A percentile compares a stretch with the other conserved stretches of the same genome.
phyloP scores from a whole-genome alignment of 2,113 vertebrate species.

The Aythya baeri region DNA sequence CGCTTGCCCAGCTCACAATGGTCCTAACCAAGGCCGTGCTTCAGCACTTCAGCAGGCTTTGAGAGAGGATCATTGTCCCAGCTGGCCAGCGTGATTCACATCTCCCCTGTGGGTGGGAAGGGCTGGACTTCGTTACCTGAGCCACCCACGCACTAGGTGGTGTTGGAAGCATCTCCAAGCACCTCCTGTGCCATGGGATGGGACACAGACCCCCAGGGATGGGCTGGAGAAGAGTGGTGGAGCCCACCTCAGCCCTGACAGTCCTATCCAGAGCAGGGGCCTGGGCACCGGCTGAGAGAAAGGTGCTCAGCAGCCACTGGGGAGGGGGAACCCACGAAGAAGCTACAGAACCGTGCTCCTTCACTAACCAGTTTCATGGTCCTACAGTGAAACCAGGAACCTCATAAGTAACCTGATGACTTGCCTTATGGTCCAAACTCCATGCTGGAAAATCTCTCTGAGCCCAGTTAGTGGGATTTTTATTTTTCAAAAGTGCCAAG shows the following conservation, averaged over 20 bases:
- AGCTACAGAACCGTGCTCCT: background rate
- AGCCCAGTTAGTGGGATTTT: slow-evolving; percentile 14
- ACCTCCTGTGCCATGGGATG: background rate
- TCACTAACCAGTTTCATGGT: background rate
- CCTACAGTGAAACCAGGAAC: slow-evolving; percentile 49
- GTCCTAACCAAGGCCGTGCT: background rate
- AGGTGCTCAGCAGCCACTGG: background rate
- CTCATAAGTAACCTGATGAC: slow-evolving; percentile 27
- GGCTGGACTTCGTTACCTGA: background rate
- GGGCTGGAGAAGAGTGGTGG: background rate
- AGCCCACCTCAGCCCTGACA: background rate
- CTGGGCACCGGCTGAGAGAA: background rate
- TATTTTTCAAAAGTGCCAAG: background rate
- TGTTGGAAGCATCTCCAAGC: background rate
- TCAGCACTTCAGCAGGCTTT: background rate
- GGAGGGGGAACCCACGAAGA: background rate
- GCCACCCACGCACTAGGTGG: background rate
- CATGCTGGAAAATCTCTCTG: slow-evolving; percentile 45
- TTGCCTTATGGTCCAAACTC: background rate
- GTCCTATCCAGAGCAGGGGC: background rate
- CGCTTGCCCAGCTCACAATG: background rate
- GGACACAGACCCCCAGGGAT: background rate
- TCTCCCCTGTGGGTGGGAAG: background rate
- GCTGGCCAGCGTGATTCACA: background rate
- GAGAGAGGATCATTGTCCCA: background rate